Evolutionary conservation across 2,797 vertebrate species (phyloP).

Genomic region (Sebastes hubbsi): DNA sequence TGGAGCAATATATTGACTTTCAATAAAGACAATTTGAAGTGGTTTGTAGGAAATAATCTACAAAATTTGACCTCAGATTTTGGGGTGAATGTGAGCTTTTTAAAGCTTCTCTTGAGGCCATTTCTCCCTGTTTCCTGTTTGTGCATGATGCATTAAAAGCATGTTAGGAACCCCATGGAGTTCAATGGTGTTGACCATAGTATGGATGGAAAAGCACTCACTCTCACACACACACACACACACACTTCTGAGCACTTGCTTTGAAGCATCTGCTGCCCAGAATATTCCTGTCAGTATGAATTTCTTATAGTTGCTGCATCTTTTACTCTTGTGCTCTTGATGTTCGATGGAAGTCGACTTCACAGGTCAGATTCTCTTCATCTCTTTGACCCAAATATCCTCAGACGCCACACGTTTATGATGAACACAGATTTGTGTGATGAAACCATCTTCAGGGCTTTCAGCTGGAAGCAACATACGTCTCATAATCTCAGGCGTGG

Average conservation of each 20-base stretch:
- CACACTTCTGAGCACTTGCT: conserved; percentile 34
- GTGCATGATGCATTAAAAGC: conserved; percentile 25
- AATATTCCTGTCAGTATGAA: conserved; percentile 47
- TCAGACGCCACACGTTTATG: not conserved
- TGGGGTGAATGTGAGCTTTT: not conserved
- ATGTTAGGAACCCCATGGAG: not conserved
- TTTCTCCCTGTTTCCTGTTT: not conserved
- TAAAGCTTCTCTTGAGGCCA: conserved; percentile 1
- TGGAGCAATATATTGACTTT: too few species aligned
- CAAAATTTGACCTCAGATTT: not conserved
- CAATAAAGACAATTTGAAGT: not conserved
- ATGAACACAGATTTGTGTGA: not conserved
- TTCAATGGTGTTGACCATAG: conserved; percentile 34
- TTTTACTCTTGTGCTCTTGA: conserved; percentile 40
- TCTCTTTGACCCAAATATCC: conserved; percentile 52
- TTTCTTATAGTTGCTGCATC: conserved; percentile 49
- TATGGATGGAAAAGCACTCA: conserved; percentile 20
- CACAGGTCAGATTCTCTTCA: conserved; percentile 37
- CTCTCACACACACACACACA: not conserved
- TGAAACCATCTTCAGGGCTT: not conserved
- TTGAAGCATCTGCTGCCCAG: conserved; percentile 52
- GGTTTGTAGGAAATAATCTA: not conserved
- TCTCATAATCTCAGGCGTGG: not conserved
- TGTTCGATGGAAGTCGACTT: conserved; percentile 36
- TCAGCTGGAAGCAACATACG: not conserved